A percentile compares a stretch with the other conserved stretches of the same genome.
Evolutionary conservation across 2,113 vertebrate genomes (phyloP).

Genomic region (Osmerus mordax): DNA sequence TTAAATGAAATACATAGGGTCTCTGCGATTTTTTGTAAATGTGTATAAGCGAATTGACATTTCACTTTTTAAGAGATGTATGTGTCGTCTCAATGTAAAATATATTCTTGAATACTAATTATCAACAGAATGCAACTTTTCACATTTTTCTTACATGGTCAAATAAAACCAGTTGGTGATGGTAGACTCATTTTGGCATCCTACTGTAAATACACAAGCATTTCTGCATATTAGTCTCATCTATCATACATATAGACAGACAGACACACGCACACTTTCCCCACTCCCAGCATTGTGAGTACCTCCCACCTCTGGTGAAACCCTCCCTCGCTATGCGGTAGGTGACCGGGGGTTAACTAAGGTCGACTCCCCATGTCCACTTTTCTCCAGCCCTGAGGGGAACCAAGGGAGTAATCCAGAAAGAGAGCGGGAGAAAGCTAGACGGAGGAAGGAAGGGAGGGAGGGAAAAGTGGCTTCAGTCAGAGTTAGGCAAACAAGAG

Average conservation of each 20-base stretch:
- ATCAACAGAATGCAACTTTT: too few species aligned
- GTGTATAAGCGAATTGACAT: too few species aligned
- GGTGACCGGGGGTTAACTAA: slow-evolving; percentile 25
- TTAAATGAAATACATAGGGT: too few species aligned
- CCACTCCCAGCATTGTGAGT: not conserved
- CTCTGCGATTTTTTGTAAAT: too few species aligned
- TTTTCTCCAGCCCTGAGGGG: slow-evolving; percentile 42
- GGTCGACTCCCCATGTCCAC: slow-evolving; percentile 56
- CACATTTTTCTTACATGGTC: too few species aligned
- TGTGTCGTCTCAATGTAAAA: too few species aligned
- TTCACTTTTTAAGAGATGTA: too few species aligned
- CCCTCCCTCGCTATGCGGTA: slow-evolving; percentile 43
- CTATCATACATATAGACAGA: not conserved
- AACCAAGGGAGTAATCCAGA: not conserved
- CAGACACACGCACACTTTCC: not conserved
- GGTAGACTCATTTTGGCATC: too few species aligned
- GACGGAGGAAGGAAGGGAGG: not conserved
- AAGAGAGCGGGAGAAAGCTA: not conserved
- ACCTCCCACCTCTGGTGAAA: slow-evolving; percentile 21
- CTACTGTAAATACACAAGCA: too few species aligned
- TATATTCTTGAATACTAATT: too few species aligned
- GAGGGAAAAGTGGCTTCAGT: not conserved
- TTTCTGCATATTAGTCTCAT: not conserved
- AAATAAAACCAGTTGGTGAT: too few species aligned
- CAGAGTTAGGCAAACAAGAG: not conserved